Percentiles rank a stretch among this genome's conserved stretches.
These are phyloP conservation scores for Glyptemys insculpta DNA, from an alignment of 2,797 vertebrate genomes.

Conservation along the genomic window DNA sequence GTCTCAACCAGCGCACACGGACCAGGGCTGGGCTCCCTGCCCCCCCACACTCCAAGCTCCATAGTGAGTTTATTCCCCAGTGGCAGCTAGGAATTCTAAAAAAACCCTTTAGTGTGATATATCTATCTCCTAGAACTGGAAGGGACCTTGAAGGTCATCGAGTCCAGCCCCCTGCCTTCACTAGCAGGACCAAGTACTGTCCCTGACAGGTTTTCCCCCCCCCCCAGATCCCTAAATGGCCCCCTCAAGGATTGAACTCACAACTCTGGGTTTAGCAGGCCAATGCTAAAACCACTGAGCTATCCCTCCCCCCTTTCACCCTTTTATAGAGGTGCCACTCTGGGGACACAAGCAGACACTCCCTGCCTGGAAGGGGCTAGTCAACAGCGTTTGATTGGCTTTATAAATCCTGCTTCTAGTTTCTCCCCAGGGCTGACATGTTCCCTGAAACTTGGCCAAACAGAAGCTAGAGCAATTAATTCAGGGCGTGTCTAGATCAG, in stretches of 20 bases:
- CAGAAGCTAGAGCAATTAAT: not conserved
- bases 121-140: no score
- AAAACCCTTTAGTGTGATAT: not conserved
- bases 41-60: not conserved
- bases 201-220: no score
- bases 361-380: fast-evolving
- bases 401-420: not conserved
- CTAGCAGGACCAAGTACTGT: no score
- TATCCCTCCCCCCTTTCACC: not conserved
- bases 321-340: not conserved
- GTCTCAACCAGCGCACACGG: not conserved
- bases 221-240: no score
- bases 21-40: not conserved
- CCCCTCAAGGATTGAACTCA: no score
- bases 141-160: no score
- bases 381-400: not conserved
- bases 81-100: not conserved
- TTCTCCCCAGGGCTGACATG: not conserved
- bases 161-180: no score
- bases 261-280: no score
- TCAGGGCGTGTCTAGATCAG: not conserved
- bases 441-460: fast-evolving
- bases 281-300: no score
- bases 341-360: not conserved
- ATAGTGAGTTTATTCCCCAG: not conserved